A percentile compares a stretch with the other conserved stretches of the same genome.
Conservation (phyloP, 2,888 invertebrate species). For the Pilophorus perplexus region DNA sequence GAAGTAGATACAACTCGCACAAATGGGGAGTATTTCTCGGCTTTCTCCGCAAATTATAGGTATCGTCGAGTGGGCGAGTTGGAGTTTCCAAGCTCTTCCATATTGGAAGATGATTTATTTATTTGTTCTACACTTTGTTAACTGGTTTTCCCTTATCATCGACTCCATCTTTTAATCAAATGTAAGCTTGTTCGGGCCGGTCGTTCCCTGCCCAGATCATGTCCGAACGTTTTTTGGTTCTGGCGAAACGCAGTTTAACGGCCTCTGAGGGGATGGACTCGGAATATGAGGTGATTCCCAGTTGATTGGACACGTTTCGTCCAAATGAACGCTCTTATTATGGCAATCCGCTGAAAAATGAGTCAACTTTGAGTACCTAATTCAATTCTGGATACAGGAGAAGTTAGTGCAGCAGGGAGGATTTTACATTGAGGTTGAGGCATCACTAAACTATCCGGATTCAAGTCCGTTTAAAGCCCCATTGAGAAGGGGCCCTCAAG, state of each 20-base stretch:
- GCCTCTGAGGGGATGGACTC: constrained; percentile 4
- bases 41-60: constrained; percentile 21
- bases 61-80: background rate
- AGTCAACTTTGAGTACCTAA: too few species aligned
- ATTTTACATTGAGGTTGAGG: too few species aligned
- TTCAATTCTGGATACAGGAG: too few species aligned
- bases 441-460: too few species aligned
- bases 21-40: constrained; percentile 24
- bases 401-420: too few species aligned
- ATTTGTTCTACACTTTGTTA: constrained; percentile 18
- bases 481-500: too few species aligned
- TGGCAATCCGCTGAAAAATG: too few species aligned
- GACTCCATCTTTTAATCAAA: constrained; percentile 31
- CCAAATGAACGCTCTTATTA: too few species aligned
- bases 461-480: too few species aligned
- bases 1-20: background rate
- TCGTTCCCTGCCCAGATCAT: constrained; percentile 13
- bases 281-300: background rate
- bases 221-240: background rate
- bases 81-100: constrained; percentile 2
- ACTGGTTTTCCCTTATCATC: constrained; percentile 23
- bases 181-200: constrained; percentile 4
- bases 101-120: constrained; percentile 12
- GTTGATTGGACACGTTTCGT: constrained; percentile 1
- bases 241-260: too few species aligned